Base-by-base conservation (phyloP, 2,113 vertebrate genomes). In the Crotalus viridis region DNA sequence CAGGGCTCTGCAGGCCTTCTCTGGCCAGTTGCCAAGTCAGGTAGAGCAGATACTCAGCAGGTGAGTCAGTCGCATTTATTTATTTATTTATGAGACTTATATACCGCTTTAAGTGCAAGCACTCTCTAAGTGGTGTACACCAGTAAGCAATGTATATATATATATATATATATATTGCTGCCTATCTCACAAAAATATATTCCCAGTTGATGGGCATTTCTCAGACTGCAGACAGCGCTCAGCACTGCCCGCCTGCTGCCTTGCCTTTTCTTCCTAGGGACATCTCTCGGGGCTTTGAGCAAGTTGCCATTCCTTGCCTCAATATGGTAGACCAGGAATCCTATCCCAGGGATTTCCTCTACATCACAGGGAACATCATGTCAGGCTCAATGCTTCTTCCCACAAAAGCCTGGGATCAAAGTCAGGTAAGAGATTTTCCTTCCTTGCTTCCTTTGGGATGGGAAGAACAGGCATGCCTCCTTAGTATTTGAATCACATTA, bases 271-370 rank as follows among this genome's bases (percentile, higher is more conserved):
- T n/a, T 33, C 9, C 26, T 64, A 92, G 91, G 19, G 91, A 92
- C 91, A 89, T 92, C 69, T 92, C 91, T 26, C 87, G 87, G 52
- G 91, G 91, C 87, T 89, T 92, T 0, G 91, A 92, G 64, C 24
- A n/a, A 4, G 24, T 92, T 10, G 64, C 87, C 64, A 85, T 92
- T 19, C 91, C 91, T 33, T 92, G 91, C 87, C 26, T 92, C 64
- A 92, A 89, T 9, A 26, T 43, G 9, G 39, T 89, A 10, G 91
- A 92, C 5, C 5, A 89, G 0, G 91, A 89, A 4, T 19, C 64
- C 7, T 56, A 10, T 15, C 91, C 91, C 52, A 15, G 64, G 1
- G 43, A 85, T 28, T 92, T 92, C 39, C 91, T 89, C 15, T 92
- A 92, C 26, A 10, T 92, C 64, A 89, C 87, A 2, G 64, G 46